Base-by-base conservation (phyloP, 2,797 vertebrate genomes). In the Danio kyathit region DNA sequence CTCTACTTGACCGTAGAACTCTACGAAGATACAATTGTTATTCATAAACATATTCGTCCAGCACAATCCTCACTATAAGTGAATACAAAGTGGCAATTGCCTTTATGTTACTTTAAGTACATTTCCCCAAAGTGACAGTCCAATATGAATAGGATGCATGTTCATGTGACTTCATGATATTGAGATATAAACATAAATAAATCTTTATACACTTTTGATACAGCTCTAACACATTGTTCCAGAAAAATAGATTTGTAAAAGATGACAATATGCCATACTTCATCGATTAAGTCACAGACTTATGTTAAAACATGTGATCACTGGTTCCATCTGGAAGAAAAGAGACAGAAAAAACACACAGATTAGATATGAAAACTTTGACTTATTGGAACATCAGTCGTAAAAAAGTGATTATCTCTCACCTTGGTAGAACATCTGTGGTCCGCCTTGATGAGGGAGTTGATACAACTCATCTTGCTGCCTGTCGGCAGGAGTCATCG, bases 261-360 rank as follows among this genome's bases (percentile, higher is more conserved):
- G 93, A 92, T 94, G 94, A 93, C 95, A 95, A 95, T 95, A 95
- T 95, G 95, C 91, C 95, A 95, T 95, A 95, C 95, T 93, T 89
- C 87, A 89, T 91, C 87, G 92, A 94, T 91, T 94, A 95, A 95
- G 95, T 95, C 95, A 95, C 91, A 93, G 94, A 95, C 95, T 95
- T 95, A 95, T 95, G 93, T 95, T 92, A 95, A 88, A 95, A 94
- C 92, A 92, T 91, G 92, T 93, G 88, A 91, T 95, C 93, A 91
- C 92, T 91, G 89, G 93, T 94, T 93, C 92, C 94, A 94, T 94
- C 95, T 95, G 93, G 48, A 82, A 83, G 83, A 88, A 60, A 80
- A 29, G 83, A 81, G 67, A 88, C 6, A 82, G 52, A 83, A 48
- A 85, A 44, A 82, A 54, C 60, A 4, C 52, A 12, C 19, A 59